Evolutionary conservation across 2,113 vertebrate species (phyloP).

Genomic region (Cinclus cinclus): DNA sequence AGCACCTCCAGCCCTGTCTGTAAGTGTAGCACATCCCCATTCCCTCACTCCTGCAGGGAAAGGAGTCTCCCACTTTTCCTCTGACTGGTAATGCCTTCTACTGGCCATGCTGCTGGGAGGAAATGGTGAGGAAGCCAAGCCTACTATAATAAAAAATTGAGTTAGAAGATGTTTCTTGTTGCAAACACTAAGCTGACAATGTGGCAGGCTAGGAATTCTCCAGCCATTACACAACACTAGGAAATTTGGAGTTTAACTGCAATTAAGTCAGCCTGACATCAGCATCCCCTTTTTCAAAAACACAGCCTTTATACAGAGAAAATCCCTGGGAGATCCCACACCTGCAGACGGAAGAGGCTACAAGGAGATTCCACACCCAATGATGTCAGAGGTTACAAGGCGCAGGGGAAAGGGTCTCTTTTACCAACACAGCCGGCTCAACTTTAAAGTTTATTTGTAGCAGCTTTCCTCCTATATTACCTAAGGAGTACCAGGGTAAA

Average conservation of each 20-base stretch:
- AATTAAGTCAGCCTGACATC: background rate
- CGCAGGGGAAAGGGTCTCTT: background rate
- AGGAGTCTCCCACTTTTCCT: background rate
- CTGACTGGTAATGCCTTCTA: background rate
- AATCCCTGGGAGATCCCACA: background rate
- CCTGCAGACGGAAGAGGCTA: background rate
- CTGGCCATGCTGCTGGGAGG: background rate
- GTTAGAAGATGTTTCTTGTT: background rate
- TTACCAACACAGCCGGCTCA: background rate
- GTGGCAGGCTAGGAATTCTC: background rate
- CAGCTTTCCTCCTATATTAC: background rate
- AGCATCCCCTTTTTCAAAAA: background rate
- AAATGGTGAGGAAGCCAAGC: background rate
- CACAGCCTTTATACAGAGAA: background rate
- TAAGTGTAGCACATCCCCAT: accelerated
- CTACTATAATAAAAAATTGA: background rate
- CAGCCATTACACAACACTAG: background rate
- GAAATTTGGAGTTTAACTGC: background rate
- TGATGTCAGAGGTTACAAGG: background rate
- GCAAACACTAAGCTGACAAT: background rate
- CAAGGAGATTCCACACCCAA: background rate
- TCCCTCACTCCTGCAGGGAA: background rate
- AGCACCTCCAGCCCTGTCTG: background rate
- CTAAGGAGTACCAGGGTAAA: background rate
- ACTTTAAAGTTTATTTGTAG: background rate